Conservation (phyloP, 2,797 vertebrate genomes). For the Anolis apletophallus region DNA sequence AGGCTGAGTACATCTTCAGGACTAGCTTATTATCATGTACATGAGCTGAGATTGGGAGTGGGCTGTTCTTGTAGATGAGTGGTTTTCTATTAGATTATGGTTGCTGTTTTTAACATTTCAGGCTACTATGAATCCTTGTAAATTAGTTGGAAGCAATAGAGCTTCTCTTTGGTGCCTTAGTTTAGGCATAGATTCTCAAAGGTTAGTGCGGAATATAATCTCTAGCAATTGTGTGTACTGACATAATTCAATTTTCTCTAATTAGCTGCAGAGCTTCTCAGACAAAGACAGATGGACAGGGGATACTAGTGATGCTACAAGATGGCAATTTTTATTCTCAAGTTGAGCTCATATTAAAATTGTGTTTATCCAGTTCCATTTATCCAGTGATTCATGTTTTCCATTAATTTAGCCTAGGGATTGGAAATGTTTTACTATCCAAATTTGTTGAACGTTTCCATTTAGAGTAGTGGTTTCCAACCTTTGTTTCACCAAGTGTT, state of each 20-base stretch:
- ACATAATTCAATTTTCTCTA: not conserved
- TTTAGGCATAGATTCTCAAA: not conserved
- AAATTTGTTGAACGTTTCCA: not conserved
- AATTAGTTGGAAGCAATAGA: not conserved
- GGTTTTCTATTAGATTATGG: not conserved
- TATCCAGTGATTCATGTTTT: not conserved
- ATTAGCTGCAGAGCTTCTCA: not conserved
- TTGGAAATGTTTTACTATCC: not conserved
- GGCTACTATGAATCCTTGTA: not conserved
- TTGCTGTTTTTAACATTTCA: not conserved
- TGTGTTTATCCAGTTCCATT: not conserved
- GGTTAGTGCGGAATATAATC: too few species aligned
- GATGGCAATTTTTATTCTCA: too few species aligned
- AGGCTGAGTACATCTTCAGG: not conserved
- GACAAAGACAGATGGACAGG: not conserved
- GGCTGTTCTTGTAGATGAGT: not conserved
- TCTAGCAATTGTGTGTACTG: not conserved
- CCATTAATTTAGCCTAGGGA: not conserved
- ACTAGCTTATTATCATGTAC: not conserved
- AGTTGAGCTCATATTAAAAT: not conserved
- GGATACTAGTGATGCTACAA: not conserved
- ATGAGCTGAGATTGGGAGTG: not conserved
- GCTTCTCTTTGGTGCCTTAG: not conserved
- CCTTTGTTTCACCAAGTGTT: too few species aligned
- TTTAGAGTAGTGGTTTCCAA: too few species aligned